Evolutionary conservation across 1,140 invertebrate genomes (phyloP).

Genomic region (Thrips palmi): DNA sequence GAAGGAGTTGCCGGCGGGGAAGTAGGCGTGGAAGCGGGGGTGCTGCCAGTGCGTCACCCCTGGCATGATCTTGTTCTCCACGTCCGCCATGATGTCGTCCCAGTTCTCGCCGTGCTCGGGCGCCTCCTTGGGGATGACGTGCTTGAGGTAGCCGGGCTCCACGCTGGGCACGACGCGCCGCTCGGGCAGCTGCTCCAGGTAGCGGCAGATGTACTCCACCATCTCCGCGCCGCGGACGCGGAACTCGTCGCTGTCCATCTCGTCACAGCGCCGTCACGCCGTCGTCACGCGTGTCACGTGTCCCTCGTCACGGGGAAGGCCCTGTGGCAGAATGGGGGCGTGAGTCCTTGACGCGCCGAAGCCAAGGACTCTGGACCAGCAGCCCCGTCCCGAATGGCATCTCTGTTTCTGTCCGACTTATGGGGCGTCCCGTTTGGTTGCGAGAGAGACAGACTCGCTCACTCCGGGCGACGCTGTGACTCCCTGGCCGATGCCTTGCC

Average conservation of each 20-base stretch:
- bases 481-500: no score
- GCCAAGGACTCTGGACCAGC: no score
- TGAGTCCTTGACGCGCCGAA: no score
- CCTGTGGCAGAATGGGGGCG: no score
- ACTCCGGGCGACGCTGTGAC: no score
- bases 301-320: no score
- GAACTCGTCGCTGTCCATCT: slow-evolving; percentile 82
- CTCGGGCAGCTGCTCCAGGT: slow-evolving; percentile 67
- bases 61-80: slow-evolving; percentile 94
- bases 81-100: slow-evolving; percentile 84
- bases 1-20: slow-evolving; percentile 93
- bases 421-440: no score
- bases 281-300: no score
- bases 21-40: slow-evolving; percentile 96
- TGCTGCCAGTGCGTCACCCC: slow-evolving; percentile 99
- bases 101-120: slow-evolving; percentile 77
- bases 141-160: slow-evolving; percentile 78
- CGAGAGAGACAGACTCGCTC: no score
- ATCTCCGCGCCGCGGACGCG: slow-evolving; percentile 79
- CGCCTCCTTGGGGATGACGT: slow-evolving; percentile 62
- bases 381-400: no score
- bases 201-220: slow-evolving; percentile 96
- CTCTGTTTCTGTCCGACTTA: no score
- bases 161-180: slow-evolving; percentile 76
- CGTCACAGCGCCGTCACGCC: no score